Percentiles rank a stretch among this genome's conserved stretches.
phyloP scores from a whole-genome alignment of 2,797 vertebrate species.

The Sardinella longiceps region DNA sequence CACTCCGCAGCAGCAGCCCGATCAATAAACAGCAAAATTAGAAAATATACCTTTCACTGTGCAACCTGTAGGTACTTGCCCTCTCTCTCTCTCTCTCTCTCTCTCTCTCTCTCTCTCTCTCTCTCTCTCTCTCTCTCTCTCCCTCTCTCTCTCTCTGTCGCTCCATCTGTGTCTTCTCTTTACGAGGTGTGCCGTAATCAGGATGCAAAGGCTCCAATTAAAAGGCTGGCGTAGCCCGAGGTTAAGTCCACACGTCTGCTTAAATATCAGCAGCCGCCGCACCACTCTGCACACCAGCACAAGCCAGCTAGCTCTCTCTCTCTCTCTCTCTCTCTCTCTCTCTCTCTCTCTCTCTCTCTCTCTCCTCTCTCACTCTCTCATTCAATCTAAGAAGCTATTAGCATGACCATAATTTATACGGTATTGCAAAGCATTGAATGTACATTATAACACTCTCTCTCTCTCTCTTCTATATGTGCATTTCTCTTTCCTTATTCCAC shows the following conservation, averaged over 20 bases:
- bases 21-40: slow-evolving; percentile 21
- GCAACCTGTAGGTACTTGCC: not conserved
- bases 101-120: not conserved
- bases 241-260: not conserved
- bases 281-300: not conserved
- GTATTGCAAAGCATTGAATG: no score
- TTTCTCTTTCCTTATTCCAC: not conserved
- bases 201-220: slow-evolving; percentile 45
- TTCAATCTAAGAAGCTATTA: no score
- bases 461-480: not conserved
- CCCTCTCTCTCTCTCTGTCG: not conserved
- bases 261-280: not conserved
- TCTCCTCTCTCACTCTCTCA: not conserved
- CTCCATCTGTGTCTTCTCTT: slow-evolving; percentile 5
- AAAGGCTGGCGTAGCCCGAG: slow-evolving; percentile 14
- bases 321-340: not conserved
- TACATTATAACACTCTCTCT: no score
- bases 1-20: not conserved
- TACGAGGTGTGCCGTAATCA: slow-evolving; percentile 31
- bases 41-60: not conserved
- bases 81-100: not conserved
- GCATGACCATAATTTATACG: no score
- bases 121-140: not conserved
- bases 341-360: not conserved
- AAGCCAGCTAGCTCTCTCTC: not conserved